Percentiles rank a stretch among this genome's conserved stretches.
phyloP scores from a whole-genome alignment of 2,888 invertebrate genomes.

The Thereva unica region DNA sequence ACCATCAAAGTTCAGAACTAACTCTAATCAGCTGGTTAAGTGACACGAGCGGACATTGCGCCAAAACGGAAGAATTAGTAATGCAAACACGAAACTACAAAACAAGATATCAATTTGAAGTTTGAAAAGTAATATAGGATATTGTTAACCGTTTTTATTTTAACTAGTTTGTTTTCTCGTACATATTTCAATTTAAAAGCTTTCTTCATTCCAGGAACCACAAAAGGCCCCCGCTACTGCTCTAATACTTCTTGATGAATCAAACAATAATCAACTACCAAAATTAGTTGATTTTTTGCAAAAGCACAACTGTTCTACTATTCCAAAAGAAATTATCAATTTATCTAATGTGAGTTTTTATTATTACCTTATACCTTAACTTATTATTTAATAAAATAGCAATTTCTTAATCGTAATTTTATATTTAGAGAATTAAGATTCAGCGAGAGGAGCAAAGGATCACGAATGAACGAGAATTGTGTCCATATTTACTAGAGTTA shows the following conservation, averaged over 20 bases:
- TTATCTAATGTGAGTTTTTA: constrained; percentile 50
- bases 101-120: neutral
- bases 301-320: constrained; percentile 48
- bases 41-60: too few relatives aligned
- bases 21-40: too few relatives aligned
- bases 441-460: constrained; percentile 46
- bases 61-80: too few relatives aligned
- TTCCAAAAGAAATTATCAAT: constrained; percentile 50
- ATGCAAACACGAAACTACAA: too few relatives aligned
- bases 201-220: constrained; percentile 49
- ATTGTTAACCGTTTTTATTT: neutral
- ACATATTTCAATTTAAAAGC: constrained; percentile 50
- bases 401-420: constrained; percentile 42
- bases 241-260: constrained; percentile 65
- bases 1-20: too few relatives aligned
- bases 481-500: constrained; percentile 65
- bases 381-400: neutral
- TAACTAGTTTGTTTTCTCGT: neutral
- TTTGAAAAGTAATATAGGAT: neutral
- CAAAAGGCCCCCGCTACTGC: constrained; percentile 50
- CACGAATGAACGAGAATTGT: constrained; percentile 43
- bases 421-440: constrained; percentile 45
- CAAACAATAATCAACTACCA: constrained; percentile 64
- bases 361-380: constrained; percentile 6
- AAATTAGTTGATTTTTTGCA: constrained; percentile 66